These are phyloP conservation scores for Saturnia japonica DNA, from an alignment of 2,888 invertebrate genomes.

Conservation along the genomic window DNA sequence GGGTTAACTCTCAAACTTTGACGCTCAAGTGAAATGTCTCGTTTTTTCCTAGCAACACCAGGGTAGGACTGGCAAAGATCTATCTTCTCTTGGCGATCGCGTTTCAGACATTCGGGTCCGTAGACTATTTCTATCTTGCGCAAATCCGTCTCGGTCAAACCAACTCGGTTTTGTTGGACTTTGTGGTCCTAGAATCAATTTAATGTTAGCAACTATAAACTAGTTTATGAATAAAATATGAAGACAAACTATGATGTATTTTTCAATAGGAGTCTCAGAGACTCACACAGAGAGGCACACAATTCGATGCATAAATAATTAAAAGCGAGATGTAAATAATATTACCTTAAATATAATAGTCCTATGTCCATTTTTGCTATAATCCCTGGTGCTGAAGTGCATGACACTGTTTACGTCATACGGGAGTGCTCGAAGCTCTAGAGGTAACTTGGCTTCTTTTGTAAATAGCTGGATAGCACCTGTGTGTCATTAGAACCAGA, in stretches of 20 bases:
- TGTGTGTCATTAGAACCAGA: conserved; percentile 26
- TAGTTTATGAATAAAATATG: not conserved
- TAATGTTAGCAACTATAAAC: not conserved
- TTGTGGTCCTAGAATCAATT: conserved; percentile 49
- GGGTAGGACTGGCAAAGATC: conserved; percentile 67
- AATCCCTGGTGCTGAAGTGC: conserved; percentile 64
- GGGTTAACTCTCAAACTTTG: conserved; percentile 61
- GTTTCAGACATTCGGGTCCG: conserved; percentile 54
- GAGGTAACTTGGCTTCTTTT: conserved; percentile 46
- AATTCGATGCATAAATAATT: not conserved
- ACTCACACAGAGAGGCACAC: not conserved
- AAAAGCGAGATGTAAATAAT: not conserved
- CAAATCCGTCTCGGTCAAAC: conserved; percentile 51
- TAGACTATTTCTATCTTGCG: conserved; percentile 64
- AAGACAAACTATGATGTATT: not conserved
- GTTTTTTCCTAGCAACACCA: conserved; percentile 44
- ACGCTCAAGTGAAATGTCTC: conserved; percentile 28
- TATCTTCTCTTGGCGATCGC: conserved; percentile 63
- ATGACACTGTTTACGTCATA: conserved; percentile 66
- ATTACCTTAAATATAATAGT: conserved; percentile 66
- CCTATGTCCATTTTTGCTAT: conserved; percentile 68
- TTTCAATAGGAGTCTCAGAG: not conserved
- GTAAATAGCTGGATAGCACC: conserved; percentile 55
- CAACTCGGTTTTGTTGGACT: conserved; percentile 45
- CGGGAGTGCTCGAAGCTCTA: conserved; percentile 42